Evolutionary conservation across 1,140 invertebrate species (phyloP).

Genomic region (Euschistus heros): DNA sequence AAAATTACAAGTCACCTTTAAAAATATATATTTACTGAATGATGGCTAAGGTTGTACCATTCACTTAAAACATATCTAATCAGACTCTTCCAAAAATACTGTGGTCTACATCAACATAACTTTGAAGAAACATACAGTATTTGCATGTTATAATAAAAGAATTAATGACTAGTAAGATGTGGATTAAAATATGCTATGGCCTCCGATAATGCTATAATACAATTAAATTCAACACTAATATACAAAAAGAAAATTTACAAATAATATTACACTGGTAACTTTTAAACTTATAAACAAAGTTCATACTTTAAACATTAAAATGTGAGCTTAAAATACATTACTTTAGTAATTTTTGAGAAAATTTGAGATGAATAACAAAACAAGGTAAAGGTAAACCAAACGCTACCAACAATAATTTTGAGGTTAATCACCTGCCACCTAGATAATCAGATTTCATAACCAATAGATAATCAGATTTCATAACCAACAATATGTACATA

Average conservation of each 20-base stretch:
- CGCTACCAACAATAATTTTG: too few relatives aligned
- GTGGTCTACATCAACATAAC: neutral
- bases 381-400: too few relatives aligned
- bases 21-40: neutral
- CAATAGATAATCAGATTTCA: too few relatives aligned
- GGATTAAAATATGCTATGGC: constrained; percentile 1
- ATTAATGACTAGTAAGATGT: constrained; percentile 6
- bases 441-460: too few relatives aligned
- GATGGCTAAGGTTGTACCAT: neutral
- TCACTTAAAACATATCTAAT: constrained; percentile 1
- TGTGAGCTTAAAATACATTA: neutral
- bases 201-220: neutral
- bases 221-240: neutral
- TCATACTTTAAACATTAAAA: neutral
- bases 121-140: neutral
- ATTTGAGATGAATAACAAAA: too few relatives aligned
- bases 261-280: neutral
- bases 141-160: neutral
- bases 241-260: too few relatives aligned
- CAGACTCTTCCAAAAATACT: constrained; percentile 13
- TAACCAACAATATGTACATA: too few relatives aligned
- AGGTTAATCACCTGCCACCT: too few relatives aligned
- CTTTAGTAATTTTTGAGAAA: too few relatives aligned
- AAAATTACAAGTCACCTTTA: neutral
- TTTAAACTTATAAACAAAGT: neutral